These are phyloP conservation scores for Mizuhopecten yessoensis DNA, from an alignment of 1,140 invertebrate species.

Conservation along the genomic window DNA sequence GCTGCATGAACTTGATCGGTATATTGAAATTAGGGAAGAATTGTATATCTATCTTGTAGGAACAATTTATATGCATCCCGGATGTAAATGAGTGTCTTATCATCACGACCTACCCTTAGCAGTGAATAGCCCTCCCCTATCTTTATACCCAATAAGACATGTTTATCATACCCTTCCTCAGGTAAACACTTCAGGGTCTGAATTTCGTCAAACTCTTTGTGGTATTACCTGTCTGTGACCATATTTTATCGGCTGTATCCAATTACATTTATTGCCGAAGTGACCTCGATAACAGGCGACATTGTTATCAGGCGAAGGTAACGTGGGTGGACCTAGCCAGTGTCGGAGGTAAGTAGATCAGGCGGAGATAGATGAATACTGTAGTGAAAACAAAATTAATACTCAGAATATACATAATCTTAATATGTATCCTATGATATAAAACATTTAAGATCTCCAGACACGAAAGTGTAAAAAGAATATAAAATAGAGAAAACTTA, in stretches of 20 bases:
- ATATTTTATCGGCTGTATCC: not conserved
- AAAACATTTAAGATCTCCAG: no score
- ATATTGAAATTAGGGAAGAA: not conserved
- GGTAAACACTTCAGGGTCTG: not conserved
- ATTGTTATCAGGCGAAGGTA: not conserved
- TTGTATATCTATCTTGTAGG: not conserved
- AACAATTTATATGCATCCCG: not conserved
- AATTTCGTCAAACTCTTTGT: not conserved
- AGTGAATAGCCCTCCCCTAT: not conserved
- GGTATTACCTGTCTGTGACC: slow-evolving; percentile 3
- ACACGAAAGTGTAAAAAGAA: no score
- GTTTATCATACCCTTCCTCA: not conserved
- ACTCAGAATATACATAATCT: no score
- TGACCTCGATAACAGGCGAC: not conserved
- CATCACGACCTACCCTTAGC: not conserved
- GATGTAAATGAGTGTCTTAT: not conserved
- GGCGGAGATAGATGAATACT: not conserved
- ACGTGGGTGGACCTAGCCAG: not conserved
- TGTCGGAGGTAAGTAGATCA: not conserved
- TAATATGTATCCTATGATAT: no score
- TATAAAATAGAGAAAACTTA: no score
- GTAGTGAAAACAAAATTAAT: no score
- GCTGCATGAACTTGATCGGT: no score
- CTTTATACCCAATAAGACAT: not conserved
- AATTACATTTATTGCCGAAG: not conserved